Conservation (phyloP, 2,113 vertebrate species). For the Podarcis cretensis region DNA sequence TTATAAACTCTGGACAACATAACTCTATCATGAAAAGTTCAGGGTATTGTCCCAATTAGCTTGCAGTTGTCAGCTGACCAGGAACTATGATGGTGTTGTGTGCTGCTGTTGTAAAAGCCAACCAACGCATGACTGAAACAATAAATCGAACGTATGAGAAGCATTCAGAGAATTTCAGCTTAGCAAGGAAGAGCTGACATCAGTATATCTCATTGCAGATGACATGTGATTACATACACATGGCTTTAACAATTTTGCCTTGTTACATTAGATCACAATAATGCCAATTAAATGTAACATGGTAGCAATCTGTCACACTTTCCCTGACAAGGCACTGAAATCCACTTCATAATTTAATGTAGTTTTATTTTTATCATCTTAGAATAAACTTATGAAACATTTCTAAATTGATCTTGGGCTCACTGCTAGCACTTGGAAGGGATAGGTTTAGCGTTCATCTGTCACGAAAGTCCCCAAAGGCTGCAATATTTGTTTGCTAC, state of each 20-base stretch:
- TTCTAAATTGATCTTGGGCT: constrained; percentile 27
- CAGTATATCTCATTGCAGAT: constrained; percentile 18
- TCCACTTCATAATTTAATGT: constrained; percentile 35
- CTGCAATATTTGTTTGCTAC: background rate
- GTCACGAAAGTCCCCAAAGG: background rate
- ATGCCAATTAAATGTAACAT: constrained; percentile 41
- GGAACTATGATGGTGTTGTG: background rate
- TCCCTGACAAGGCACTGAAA: constrained; percentile 39
- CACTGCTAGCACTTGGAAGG: constrained; percentile 7
- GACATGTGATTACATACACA: constrained; percentile 35
- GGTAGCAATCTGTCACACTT: constrained; percentile 45
- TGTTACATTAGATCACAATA: constrained; percentile 34
- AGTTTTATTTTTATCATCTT: constrained; percentile 40
- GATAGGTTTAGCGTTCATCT: constrained; percentile 1
- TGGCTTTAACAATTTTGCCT: constrained; percentile 13
- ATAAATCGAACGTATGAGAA: constrained; percentile 6
- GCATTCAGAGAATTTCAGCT: background rate
- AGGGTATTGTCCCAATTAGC: background rate
- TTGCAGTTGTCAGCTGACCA: background rate
- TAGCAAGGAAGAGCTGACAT: background rate
- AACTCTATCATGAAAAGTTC: background rate
- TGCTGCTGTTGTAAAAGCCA: background rate
- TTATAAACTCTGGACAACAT: constrained; percentile 6
- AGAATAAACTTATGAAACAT: constrained; percentile 55
- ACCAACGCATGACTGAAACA: background rate